Evolutionary conservation across 2,888 invertebrate genomes (phyloP).

Genomic region (Apoderus coryli): DNA sequence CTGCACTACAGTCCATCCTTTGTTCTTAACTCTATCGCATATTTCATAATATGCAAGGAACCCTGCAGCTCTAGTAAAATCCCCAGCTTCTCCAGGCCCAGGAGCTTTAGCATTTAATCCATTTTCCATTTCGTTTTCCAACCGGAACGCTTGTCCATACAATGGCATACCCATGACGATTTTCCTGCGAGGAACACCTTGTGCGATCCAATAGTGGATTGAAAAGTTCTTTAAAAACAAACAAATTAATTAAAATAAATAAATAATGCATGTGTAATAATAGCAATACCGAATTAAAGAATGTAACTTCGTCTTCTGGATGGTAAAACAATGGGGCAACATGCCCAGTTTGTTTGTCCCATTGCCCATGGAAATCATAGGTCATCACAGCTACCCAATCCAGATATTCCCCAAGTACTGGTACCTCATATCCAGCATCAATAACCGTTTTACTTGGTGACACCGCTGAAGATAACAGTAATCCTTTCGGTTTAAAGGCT

Average conservation of each 20-base stretch:
- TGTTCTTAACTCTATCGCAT: constrained; percentile 63
- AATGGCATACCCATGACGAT: constrained; percentile 81
- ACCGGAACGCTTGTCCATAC: constrained; percentile 74
- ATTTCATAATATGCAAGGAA: constrained; percentile 86
- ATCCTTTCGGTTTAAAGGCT: constrained; percentile 30
- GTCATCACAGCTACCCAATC: constrained; percentile 91
- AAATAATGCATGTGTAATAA: constrained; percentile 21
- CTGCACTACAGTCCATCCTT: constrained; percentile 68
- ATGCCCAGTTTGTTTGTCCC: constrained; percentile 85
- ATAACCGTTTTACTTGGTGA: constrained; percentile 80
- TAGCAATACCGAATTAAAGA: constrained; percentile 74
- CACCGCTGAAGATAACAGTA: constrained; percentile 69
- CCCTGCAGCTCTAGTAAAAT: constrained; percentile 71
- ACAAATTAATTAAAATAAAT: neutral
- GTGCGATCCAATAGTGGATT: constrained; percentile 76
- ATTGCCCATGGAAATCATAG: constrained; percentile 83
- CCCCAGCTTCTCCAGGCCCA: constrained; percentile 69
- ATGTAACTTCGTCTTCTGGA: constrained; percentile 65
- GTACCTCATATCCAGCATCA: constrained; percentile 73
- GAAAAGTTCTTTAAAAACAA: constrained; percentile 54
- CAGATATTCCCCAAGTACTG: constrained; percentile 53
- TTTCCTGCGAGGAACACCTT: constrained; percentile 68
- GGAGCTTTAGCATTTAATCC: constrained; percentile 64
- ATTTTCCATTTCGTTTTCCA: constrained; percentile 42
- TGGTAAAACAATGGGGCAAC: constrained; percentile 75